These are phyloP conservation scores for Paradoxurus hermaphroditus DNA, from an alignment of 2,113 vertebrate genomes.

Conservation along the genomic window DNA sequence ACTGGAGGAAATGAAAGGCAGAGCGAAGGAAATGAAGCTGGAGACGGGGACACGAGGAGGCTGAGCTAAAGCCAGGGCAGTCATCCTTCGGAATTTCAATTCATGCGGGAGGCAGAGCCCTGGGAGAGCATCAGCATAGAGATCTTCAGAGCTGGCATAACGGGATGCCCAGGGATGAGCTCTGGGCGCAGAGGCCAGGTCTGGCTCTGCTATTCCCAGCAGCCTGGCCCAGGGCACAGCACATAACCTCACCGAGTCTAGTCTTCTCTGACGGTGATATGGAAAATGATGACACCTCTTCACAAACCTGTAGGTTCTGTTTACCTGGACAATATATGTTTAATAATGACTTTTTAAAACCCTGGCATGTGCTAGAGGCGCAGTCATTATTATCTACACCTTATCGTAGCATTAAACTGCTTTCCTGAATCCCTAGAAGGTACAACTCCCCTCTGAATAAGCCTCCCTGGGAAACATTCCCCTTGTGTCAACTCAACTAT, in stretches of 20 bases:
- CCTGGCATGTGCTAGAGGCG: neutral
- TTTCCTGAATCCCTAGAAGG: neutral
- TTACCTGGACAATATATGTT: neutral
- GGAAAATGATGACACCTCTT: neutral
- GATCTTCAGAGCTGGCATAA: too few relatives aligned
- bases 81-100: neutral
- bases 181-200: rapidly evolving
- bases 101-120: neutral
- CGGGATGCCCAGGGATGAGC: too few relatives aligned
- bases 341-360: neutral
- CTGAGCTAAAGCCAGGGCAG: neutral
- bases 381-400: neutral
- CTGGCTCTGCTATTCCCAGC: too few relatives aligned
- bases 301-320: neutral
- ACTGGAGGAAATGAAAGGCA: constrained; percentile 50
- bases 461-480: neutral
- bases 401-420: too few relatives aligned
- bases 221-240: neutral
- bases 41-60: neutral
- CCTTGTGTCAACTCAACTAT: rapidly evolving
- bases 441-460: neutral
- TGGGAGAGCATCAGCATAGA: rapidly evolving
- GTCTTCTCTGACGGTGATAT: neutral
- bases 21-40: constrained; percentile 44
- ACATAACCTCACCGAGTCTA: rapidly evolving